Base-by-base conservation (phyloP, 2,113 vertebrate species). In the Brienomyrus longianalis region DNA sequence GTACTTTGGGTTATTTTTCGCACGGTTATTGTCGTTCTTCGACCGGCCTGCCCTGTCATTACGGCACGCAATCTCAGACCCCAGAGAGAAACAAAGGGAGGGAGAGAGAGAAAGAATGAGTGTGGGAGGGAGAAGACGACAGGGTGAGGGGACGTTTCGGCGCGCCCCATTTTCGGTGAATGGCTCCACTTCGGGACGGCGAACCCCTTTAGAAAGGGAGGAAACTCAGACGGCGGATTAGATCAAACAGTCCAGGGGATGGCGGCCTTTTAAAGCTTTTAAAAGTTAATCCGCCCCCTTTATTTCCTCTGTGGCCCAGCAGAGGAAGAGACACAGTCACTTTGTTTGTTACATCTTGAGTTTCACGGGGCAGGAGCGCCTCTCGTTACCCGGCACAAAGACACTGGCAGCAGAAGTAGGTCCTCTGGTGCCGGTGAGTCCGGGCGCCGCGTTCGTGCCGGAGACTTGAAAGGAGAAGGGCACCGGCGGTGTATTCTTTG, bases 261-360 rank as follows among this genome's bases (percentile, higher is more conserved):
- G 95, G 94, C 93, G 91, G 91, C 89, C 92, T 94, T 96, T 96
- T 96, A 96, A 96, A 96, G 91, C 92, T 91, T 86, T 93, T 92
- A 92, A 92, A 95, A 95, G 93, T 93, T 95, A 94, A 94, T 52
- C 52, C 92, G 5, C 13, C 74, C 91, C 89, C 92, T 96, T 95
- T 96, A 92, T 94, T 95, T 95, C 94, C 94, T 93, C 93, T 94
- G 89, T 90, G 89, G 90, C 77, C 88, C 91, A 93, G 93, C 94
- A 94, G 92, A 93, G 95, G 92, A 93, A 92, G 92, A 87, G 93
- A 89, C 87, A 91, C 91, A 87, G 39, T 90, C 89, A 91, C 91
- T 94, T 94, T 95, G 93, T 95, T 94, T 94, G 93, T 94, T 95
- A 93, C 88, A 93, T 93, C 93, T 97, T 93, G 89, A 90, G 95